Base-by-base conservation (phyloP, 2,888 invertebrate species). In the Tipula unca region DNA sequence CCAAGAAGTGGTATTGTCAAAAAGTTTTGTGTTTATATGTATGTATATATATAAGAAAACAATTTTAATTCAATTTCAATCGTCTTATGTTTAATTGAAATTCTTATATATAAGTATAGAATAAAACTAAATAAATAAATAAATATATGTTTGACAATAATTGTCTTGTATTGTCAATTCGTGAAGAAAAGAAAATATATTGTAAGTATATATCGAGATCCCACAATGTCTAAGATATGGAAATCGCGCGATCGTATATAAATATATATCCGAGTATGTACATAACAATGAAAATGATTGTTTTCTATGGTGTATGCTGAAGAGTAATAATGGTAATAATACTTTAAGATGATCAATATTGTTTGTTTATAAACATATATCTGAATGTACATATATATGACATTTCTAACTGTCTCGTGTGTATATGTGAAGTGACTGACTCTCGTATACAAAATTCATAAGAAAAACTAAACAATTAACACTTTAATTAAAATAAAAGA, bases 31-130 rank as follows among this genome's bases (percentile, higher is more conserved):
- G n/a, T 48, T 3, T 48, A 6, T 69, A 25, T 69, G 25, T 69
- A 69, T 25, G 25, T 69, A 54, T 20, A 6, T 54, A 54, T 69
- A 25, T 69, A 69, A 69, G 20, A 69, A 69, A 69, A 69, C 69
- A 69, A 69, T 69, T 69, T 69, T 69, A 69, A 69, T 69, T 69
- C 69, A 69, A 69, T 69, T 69, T 69, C 69, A 69, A 69, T 69
- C 69, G 69, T 69, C 69, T 69, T 69, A 69, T 69, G 69, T 69
- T 69, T 69, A 69, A 69, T 69, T 69, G 69, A 69, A 69, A 69
- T 69, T 69, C 69, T 69, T 69, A 69, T 25, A 69, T 69, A 69
- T 25, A 32, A 6, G 25, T 69, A 69, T 69, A 69, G 69, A 69
- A 69, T 69, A 69, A 69, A 69, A 69, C 69, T 69, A 69, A 69